Evolutionary conservation across 2,113 vertebrate species (phyloP).

Genomic region (Cyrtonyx montezumae): DNA sequence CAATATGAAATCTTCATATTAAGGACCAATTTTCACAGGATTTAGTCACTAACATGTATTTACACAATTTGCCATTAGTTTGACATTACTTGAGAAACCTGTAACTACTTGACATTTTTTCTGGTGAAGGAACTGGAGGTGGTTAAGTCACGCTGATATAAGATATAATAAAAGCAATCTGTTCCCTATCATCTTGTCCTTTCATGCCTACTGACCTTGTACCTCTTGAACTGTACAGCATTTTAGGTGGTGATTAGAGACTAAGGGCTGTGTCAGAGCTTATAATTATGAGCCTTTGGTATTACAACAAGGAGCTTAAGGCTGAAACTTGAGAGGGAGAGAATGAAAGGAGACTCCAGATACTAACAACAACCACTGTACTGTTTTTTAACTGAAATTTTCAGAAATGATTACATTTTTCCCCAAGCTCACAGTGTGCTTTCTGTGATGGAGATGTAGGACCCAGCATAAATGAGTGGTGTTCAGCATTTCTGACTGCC

Average conservation of each 20-base stretch:
- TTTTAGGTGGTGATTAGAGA: constrained; percentile 17
- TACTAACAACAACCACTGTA: not conserved
- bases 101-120: not conserved
- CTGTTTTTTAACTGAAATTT: not conserved
- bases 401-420: not conserved
- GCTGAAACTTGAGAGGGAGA: not conserved
- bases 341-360: not conserved
- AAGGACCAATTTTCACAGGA: not conserved
- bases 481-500: not conserved
- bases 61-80: not conserved
- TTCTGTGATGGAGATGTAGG: rapidly evolving
- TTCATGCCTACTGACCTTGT: not conserved
- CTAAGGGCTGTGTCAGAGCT: not conserved
- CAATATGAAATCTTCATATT: not conserved
- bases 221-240: not conserved
- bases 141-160: not conserved
- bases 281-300: not conserved
- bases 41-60: not conserved
- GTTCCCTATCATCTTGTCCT: not conserved
- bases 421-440: not conserved
- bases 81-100: not conserved
- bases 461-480: rapidly evolving
- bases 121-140: not conserved
- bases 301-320: not conserved
- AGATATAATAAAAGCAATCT: constrained; percentile 1